Percentiles rank a stretch among this genome's conserved stretches.
These are phyloP conservation scores for Acrocephalus kingi DNA, from an alignment of 2,113 vertebrate species.

Conservation along the genomic window DNA sequence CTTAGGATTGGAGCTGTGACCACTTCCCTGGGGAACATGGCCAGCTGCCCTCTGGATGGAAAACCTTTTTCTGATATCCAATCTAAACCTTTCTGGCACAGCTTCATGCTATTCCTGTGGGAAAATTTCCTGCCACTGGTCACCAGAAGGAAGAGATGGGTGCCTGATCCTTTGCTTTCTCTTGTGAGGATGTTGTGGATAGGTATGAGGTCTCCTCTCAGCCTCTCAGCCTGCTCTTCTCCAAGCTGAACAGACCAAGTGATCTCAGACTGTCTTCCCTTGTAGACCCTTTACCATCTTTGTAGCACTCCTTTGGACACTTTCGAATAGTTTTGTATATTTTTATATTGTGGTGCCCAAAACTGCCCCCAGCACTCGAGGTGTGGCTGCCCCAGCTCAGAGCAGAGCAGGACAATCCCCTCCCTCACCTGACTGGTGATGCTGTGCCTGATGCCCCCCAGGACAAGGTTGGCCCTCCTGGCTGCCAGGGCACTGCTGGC, in stretches of 20 bases:
- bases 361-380: fast-evolving
- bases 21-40: not conserved
- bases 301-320: not conserved
- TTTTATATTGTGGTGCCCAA: not conserved
- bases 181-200: not conserved
- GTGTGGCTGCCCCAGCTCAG: fast-evolving
- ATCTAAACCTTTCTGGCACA: not conserved
- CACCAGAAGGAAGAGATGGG: not conserved
- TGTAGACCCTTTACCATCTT: not conserved
- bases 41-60: not conserved
- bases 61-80: not conserved
- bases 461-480: not conserved
- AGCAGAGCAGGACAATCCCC: not conserved
- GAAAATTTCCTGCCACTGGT: not conserved
- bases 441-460: not conserved
- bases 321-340: not conserved
- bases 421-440: fast-evolving
- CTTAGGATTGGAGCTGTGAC: not conserved
- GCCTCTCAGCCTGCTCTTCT: not conserved
- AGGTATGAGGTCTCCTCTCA: not conserved
- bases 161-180: not conserved
- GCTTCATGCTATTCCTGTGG: not conserved
- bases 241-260: not conserved
- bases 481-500: not conserved
- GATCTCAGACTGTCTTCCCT: not conserved